Percentiles rank a stretch among this genome's conserved stretches.
phyloP scores from a whole-genome alignment of 2,113 vertebrate genomes.

The Paraplagusia blochii region DNA sequence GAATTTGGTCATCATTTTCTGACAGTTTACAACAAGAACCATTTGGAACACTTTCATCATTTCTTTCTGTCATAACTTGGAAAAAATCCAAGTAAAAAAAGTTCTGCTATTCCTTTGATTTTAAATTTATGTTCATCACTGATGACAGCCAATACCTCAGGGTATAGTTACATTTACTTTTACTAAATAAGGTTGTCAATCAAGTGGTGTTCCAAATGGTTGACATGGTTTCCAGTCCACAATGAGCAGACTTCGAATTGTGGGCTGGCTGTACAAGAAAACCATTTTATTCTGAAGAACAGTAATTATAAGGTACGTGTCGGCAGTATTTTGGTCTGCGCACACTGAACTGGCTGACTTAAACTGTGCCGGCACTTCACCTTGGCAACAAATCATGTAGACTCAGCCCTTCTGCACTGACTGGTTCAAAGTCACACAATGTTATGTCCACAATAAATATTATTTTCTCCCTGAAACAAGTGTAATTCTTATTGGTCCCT shows the following conservation, averaged over 20 bases:
- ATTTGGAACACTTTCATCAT: too few species aligned
- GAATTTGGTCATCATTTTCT: too few species aligned
- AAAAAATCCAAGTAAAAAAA: background rate
- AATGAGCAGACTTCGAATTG: slow-evolving; percentile 29
- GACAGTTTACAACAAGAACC: too few species aligned
- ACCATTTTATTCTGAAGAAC: slow-evolving; percentile 29
- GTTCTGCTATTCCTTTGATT: background rate
- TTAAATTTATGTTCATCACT: background rate
- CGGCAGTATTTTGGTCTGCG: slow-evolving; percentile 31
- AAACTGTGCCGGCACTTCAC: slow-evolving; percentile 20
- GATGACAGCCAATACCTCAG: slow-evolving; percentile 3
- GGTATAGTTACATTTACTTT: slow-evolving; percentile 12
- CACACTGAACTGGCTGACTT: slow-evolving; percentile 1
- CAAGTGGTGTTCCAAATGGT: slow-evolving; percentile 14
- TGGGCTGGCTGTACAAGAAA: slow-evolving; percentile 19
- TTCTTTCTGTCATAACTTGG: too few species aligned
- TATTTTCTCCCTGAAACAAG: too few species aligned
- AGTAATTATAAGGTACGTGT: slow-evolving; percentile 44
- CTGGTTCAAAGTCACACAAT: too few species aligned
- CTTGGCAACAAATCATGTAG: slow-evolving; percentile 19
- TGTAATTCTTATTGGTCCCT: too few species aligned
- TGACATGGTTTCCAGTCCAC: slow-evolving; percentile 31
- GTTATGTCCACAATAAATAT: too few species aligned
- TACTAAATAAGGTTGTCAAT: slow-evolving; percentile 24
- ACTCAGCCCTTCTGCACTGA: background rate